Percentiles rank a stretch among this genome's conserved stretches.
phyloP scores from a whole-genome alignment of 2,888 invertebrate species.

The Agapostemon virescens region DNA sequence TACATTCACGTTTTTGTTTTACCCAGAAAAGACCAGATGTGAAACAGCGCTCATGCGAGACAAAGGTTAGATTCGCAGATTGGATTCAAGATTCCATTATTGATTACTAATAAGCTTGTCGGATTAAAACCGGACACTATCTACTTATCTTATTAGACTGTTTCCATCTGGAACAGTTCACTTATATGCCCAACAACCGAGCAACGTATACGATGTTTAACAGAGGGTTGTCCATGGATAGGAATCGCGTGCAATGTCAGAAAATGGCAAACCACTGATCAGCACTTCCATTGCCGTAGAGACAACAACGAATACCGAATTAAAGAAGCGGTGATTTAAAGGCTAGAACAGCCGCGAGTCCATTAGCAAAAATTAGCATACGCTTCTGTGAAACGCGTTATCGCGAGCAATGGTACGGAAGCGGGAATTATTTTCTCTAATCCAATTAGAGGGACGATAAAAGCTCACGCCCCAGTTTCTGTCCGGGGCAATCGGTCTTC shows the following conservation, averaged over 20 bases:
- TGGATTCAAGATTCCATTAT: too few species aligned
- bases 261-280: not conserved
- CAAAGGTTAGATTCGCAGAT: too few species aligned
- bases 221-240: not conserved
- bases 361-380: conserved; percentile 68
- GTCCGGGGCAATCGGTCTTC: conserved; percentile 70
- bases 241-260: not conserved
- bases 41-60: too few species aligned
- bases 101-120: not conserved
- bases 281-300: not conserved
- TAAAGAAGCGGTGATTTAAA: conserved; percentile 56
- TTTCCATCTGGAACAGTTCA: not conserved
- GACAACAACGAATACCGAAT: conserved; percentile 20
- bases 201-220: not conserved
- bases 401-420: conserved; percentile 59
- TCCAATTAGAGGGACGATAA: conserved; percentile 70
- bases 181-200: not conserved
- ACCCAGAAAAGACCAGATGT: too few species aligned
- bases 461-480: conserved; percentile 63
- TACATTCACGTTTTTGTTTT: too few species aligned
- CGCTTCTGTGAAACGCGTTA: conserved; percentile 55
- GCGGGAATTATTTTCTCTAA: conserved; percentile 70
- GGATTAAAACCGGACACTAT: not conserved
- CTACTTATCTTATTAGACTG: not conserved
- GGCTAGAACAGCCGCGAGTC: conserved; percentile 22